phyloP scores from a whole-genome alignment of 2,797 vertebrate genomes.

The Sphenodon punctatus region DNA sequence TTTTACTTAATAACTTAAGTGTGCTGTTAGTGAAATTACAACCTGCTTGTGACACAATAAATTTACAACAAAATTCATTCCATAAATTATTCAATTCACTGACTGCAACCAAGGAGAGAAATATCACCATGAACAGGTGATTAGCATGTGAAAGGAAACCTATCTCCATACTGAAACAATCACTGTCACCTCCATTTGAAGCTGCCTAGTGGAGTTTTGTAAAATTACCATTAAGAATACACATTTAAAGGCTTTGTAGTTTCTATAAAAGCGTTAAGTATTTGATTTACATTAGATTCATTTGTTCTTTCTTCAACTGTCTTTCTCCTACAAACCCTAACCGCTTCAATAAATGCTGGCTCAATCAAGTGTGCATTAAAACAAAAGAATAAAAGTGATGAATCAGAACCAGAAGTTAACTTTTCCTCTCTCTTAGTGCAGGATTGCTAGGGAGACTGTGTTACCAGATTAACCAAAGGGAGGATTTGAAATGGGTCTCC shows the following conservation, averaged over 20 bases:
- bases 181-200: conserved; percentile 81
- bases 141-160: conserved; percentile 85
- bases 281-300: conserved; percentile 82
- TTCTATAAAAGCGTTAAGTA: conserved; percentile 79
- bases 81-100: conserved; percentile 85
- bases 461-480: neutral
- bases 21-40: conserved; percentile 87
- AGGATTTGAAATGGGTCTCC: neutral
- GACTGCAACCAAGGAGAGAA: conserved; percentile 78
- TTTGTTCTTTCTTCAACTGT: conserved; percentile 82
- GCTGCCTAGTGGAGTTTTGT: conserved; percentile 77
- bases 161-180: conserved; percentile 79
- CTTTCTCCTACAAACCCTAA: conserved; percentile 71
- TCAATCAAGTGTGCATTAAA: conserved; percentile 81
- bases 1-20: conserved; percentile 87
- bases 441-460: conserved; percentile 21
- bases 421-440: conserved; percentile 30
- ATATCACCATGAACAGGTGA: conserved; percentile 79
- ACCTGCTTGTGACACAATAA: conserved; percentile 86
- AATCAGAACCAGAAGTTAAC: conserved; percentile 72
- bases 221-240: conserved; percentile 81
- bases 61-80: conserved; percentile 84
- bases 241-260: conserved; percentile 79
- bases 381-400: conserved; percentile 81
- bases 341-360: conserved; percentile 74